Conservation (phyloP, 1,140 invertebrate genomes). For the Pachypeltis micranthus region DNA sequence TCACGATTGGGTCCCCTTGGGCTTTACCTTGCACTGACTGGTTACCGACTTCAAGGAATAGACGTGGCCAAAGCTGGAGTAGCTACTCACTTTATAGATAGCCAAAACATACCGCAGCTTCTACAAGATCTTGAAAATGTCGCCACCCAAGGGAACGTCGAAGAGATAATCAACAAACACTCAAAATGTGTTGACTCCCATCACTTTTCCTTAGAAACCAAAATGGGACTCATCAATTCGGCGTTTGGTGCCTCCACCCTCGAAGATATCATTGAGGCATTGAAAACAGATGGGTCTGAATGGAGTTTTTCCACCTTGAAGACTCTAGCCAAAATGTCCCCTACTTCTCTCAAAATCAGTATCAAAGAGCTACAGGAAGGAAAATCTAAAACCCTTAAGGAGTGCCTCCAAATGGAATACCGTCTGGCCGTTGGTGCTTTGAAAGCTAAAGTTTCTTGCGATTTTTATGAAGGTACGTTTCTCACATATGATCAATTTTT, state of each 20-base stretch:
- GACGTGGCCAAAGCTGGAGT: constrained; percentile 85
- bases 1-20: constrained; percentile 82
- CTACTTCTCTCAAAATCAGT: constrained; percentile 85
- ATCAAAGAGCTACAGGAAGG: constrained; percentile 65
- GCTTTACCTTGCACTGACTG: constrained; percentile 55
- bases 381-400: constrained; percentile 54
- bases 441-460: constrained; percentile 42
- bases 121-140: constrained; percentile 19
- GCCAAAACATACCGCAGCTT: constrained; percentile 52
- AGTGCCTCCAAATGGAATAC: constrained; percentile 88
- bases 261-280: constrained; percentile 67
- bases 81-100: constrained; percentile 81
- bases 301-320: constrained; percentile 61
- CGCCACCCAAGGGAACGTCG: background rate
- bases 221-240: constrained; percentile 69
- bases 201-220: constrained; percentile 56
- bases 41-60: constrained; percentile 57
- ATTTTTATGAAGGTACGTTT: constrained; percentile 81
- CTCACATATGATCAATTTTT: background rate
- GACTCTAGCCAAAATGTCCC: constrained; percentile 74
- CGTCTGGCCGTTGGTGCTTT: constrained; percentile 57
- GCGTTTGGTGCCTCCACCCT: constrained; percentile 62
- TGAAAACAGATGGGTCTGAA: constrained; percentile 62
- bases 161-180: constrained; percentile 13
- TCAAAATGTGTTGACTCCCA: constrained; percentile 25